Percentiles rank a stretch among this genome's conserved stretches.
phyloP scores from a whole-genome alignment of 1,140 invertebrate genomes.

The Papilio dardanus region DNA sequence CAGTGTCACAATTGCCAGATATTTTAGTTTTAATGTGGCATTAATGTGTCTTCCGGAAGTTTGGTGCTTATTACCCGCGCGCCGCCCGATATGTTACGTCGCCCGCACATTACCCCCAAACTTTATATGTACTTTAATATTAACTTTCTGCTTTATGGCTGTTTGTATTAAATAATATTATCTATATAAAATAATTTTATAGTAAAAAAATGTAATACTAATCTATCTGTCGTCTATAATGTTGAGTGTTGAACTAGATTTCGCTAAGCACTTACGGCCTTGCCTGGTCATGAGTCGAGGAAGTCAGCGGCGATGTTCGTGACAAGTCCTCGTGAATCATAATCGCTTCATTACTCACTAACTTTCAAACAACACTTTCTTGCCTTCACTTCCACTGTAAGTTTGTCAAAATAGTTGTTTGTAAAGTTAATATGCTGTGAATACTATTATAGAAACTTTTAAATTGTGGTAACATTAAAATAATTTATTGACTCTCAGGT shows the following conservation, averaged over 20 bases:
- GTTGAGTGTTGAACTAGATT: too few species aligned
- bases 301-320: background rate
- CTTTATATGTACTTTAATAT: slow-evolving; percentile 19
- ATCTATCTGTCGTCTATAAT: too few species aligned
- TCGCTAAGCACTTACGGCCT: too few species aligned
- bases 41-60: slow-evolving; percentile 20
- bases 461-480: background rate
- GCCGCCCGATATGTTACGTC: background rate
- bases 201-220: too few species aligned
- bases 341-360: background rate
- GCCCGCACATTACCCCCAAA: background rate
- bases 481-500: background rate
- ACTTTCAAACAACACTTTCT: background rate
- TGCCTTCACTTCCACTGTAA: background rate
- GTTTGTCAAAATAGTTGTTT: background rate
- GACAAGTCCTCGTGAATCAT: background rate
- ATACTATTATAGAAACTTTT: background rate
- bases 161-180: background rate
- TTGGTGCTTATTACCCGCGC: background rate
- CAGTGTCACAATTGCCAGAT: background rate
- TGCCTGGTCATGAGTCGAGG: too few species aligned
- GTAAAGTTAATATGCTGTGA: background rate
- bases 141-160: slow-evolving; percentile 3
- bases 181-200: too few species aligned
- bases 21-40: slow-evolving; percentile 24